phyloP scores from a whole-genome alignment of 2,888 invertebrate species.

The Thumatha senex region DNA sequence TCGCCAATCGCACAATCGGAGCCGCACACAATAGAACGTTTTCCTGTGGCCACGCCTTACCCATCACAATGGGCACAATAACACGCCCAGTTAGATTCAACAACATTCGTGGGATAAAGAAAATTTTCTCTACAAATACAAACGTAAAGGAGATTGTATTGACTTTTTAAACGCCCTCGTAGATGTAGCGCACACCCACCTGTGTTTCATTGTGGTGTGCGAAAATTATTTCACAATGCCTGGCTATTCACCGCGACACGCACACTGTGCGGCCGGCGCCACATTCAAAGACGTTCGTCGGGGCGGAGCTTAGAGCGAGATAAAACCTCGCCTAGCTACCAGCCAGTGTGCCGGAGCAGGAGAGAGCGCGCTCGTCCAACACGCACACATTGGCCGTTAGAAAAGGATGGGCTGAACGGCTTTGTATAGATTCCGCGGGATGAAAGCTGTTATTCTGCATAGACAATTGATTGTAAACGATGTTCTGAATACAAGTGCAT shows the following conservation, averaged over 20 bases:
- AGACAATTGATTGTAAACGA: conserved; percentile 77
- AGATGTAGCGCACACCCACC: conserved; percentile 77
- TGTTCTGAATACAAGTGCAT: conserved; percentile 49
- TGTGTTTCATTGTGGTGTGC: conserved; percentile 75
- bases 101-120: conserved; percentile 65
- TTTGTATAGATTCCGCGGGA: conserved; percentile 79
- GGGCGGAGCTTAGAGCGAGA: conserved; percentile 80
- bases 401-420: conserved; percentile 76
- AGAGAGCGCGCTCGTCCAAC: conserved; percentile 53
- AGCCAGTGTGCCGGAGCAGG: conserved; percentile 56
- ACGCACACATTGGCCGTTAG: conserved; percentile 76
- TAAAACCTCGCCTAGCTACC: conserved; percentile 60
- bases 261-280: conserved; percentile 63
- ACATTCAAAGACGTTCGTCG: conserved; percentile 63
- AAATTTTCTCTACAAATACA: conserved; percentile 78
- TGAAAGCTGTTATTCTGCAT: conserved; percentile 75
- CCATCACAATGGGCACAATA: conserved; percentile 63
- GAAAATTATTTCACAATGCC: conserved; percentile 72
- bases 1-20: conserved; percentile 71
- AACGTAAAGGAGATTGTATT: conserved; percentile 77
- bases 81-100: conserved; percentile 72
- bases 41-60: conserved; percentile 75
- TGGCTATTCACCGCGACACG: conserved; percentile 63
- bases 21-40: conserved; percentile 72
- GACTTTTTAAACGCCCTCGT: conserved; percentile 83